Conservation (phyloP, 2,113 vertebrate genomes). For the Corythaixoides concolor region DNA sequence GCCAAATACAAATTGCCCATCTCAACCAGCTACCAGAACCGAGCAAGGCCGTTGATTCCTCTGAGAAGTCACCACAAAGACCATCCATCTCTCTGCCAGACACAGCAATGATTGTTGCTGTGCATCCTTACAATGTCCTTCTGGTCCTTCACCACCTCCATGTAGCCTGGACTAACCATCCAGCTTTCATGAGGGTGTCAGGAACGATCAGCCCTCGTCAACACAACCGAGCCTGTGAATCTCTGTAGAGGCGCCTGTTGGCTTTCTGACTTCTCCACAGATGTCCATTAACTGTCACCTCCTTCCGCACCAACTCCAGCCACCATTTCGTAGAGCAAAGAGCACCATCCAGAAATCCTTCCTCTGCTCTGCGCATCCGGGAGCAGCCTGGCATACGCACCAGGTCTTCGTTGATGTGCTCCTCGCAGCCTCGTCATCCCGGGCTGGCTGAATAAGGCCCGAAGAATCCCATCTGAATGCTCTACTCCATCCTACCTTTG, state of each 20-base stretch:
- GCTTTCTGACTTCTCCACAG: not conserved
- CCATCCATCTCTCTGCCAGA: not conserved
- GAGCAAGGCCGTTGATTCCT: not conserved
- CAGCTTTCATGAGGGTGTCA: not conserved
- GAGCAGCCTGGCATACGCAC: not conserved
- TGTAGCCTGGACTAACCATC: not conserved
- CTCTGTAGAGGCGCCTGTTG: not conserved
- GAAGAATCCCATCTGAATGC: not conserved
- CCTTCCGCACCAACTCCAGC: not conserved
- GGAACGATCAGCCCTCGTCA: rapidly evolving
- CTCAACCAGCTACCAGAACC: not conserved
- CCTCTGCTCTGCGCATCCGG: rapidly evolving
- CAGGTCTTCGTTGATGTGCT: not conserved
- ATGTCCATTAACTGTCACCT: not conserved
- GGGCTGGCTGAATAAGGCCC: not conserved
- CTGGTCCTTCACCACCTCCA: not conserved
- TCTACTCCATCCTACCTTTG: not conserved
- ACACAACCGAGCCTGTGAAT: rapidly evolving
- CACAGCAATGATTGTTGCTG: not conserved
- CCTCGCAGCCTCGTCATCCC: rapidly evolving
- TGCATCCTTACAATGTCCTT: not conserved
- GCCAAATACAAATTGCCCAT: not conserved
- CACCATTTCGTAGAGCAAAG: not conserved
- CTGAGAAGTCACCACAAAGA: not conserved
- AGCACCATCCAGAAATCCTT: not conserved